A percentile compares a stretch with the other conserved stretches of the same genome.
phyloP scores from a whole-genome alignment of 2,888 invertebrate genomes.

The Calephelis perditalis region DNA sequence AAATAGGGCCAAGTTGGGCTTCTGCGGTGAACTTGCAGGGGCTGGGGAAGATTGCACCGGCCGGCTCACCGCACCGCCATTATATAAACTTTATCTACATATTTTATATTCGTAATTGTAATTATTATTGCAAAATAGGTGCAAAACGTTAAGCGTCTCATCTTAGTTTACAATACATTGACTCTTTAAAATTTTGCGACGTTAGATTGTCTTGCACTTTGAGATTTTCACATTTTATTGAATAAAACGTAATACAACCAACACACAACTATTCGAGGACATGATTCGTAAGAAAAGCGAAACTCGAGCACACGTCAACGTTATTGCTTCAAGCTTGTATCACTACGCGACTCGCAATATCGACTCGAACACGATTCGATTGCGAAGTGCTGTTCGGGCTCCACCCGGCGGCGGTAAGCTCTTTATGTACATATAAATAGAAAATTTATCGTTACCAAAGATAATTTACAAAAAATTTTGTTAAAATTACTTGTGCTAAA shows the following conservation, averaged over 20 bases:
- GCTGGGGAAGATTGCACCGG: conserved; percentile 27
- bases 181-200: conserved; percentile 65
- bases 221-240: conserved; percentile 52
- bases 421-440: conserved; percentile 76
- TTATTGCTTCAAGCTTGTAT: conserved; percentile 72
- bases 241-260: conserved; percentile 65
- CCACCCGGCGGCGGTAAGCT: conserved; percentile 74
- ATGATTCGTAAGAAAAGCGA: conserved; percentile 64
- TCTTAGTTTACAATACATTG: conserved; percentile 68
- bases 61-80: conserved; percentile 41
- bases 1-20: conserved; percentile 16
- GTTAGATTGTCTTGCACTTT: conserved; percentile 64
- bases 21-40: conserved; percentile 18
- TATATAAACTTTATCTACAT: conserved; percentile 59
- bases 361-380: conserved; percentile 57
- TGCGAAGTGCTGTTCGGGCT: conserved; percentile 68
- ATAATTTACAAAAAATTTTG: conserved; percentile 70
- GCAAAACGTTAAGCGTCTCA: conserved; percentile 74
- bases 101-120: conserved; percentile 60
- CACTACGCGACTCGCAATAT: conserved; percentile 47
- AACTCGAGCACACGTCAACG: conserved; percentile 65
- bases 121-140: conserved; percentile 75
- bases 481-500: conserved; percentile 64
- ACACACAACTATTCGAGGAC: conserved; percentile 68
- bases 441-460: conserved; percentile 75